Base-by-base conservation (phyloP, 2,888 invertebrate species). In the Diabrotica balteata region DNA sequence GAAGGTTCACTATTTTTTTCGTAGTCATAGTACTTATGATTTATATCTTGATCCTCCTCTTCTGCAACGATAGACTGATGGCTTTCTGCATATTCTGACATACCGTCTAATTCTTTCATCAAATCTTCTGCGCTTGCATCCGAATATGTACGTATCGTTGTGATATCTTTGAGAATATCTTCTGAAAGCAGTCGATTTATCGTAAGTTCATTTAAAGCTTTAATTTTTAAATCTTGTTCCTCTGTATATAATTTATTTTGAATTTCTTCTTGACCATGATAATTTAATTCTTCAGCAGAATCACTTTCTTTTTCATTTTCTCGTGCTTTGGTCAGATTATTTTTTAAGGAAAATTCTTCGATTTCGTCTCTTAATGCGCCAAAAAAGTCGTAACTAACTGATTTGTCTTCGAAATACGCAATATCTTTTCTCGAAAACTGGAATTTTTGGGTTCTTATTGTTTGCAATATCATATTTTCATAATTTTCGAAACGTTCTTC, bases 111-210 rank as follows among this genome's bases (percentile, higher is more conserved):
- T 4, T 57, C 45, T 7, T 9, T 11, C 4, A 44, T 3, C 17
- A 11, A 17, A 11, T 9, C n/a, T 9, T 57, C 55, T 11, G 10
- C 11, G 7, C 43, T 43, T 55, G 9, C 47, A 7, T 47, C 47
- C 8, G 59, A 42, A 7, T 46, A 61, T 11, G 7, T 32, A 44
- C 59, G 59, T 9, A 69, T 62, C 11, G 54, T 43, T 10, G 61
- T 51, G 47, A 71, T 67, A 1, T 69, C 69, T 3, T 66, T 67
- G 68, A 72, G 69, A n/a, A 72, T 72, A 55, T 68, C 65, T 51
- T 70, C 70, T 6, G 70, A 65, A 10, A 72, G 59, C 7, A 47
- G 11, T 8, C 66, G 50, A 32, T 70, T 68, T 17, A 61, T 17
- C 47, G 61, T 61, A 1, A 70, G 53, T 46, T 63, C 67, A 8